Evolutionary conservation across 2,888 invertebrate species (phyloP).

Genomic region (Drosophila pegasa): DNA sequence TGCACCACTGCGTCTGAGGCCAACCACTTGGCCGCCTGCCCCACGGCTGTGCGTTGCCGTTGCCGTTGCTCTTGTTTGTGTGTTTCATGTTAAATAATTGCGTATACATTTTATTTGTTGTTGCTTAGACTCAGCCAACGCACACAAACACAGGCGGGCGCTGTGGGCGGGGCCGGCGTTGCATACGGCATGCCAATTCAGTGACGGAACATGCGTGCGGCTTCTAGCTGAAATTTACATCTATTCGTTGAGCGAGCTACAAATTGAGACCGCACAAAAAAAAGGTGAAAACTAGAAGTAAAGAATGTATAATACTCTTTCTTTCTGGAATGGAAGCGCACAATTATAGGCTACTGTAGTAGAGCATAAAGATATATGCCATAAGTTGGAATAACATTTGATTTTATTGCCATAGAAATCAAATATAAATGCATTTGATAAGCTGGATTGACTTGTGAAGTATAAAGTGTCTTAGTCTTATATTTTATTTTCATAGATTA

Average conservation of each 20-base stretch:
- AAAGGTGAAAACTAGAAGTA: neutral
- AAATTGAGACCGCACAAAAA: slow-evolving; percentile 50
- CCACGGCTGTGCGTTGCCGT: slow-evolving; percentile 36
- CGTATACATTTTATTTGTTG: slow-evolving; percentile 74
- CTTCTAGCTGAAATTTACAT: slow-evolving; percentile 54
- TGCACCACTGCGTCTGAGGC: slow-evolving; percentile 59
- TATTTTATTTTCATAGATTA: no score
- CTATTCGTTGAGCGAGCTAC: slow-evolving; percentile 35
- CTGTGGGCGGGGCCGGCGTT: slow-evolving; percentile 18
- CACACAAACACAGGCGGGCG: slow-evolving; percentile 14
- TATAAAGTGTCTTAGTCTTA: no score
- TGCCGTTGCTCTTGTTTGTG: slow-evolving; percentile 54
- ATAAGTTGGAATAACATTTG: neutral
- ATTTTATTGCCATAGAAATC: no score
- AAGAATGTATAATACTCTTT: neutral
- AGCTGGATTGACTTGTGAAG: no score
- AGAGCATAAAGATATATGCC: neutral
- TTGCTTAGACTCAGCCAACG: slow-evolving; percentile 34
- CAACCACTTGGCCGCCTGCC: slow-evolving; percentile 66
- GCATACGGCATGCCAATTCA: slow-evolving; percentile 67
- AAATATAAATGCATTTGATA: no score
- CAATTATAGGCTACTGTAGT: neutral
- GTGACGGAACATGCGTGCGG: slow-evolving; percentile 68
- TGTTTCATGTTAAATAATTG: slow-evolving; percentile 77
- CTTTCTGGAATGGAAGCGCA: neutral